A percentile compares a stretch with the other conserved stretches of the same genome.
These are phyloP conservation scores for Drosophila lacicola DNA, from an alignment of 2,888 invertebrate genomes.

Conservation along the genomic window DNA sequence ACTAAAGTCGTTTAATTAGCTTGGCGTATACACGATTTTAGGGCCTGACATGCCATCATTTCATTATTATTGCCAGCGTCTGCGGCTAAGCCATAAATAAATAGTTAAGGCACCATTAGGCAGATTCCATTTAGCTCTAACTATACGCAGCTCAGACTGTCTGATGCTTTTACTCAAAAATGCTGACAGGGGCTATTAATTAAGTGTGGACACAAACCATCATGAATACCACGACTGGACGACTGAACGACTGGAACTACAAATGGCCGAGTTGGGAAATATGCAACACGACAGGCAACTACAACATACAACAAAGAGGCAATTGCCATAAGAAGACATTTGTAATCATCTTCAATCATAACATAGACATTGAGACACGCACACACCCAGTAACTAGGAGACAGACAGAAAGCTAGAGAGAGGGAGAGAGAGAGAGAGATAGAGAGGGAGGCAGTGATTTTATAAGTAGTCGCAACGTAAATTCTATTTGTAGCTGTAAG, in stretches of 20 bases:
- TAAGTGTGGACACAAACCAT: conserved; percentile 61
- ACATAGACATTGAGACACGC: conserved; percentile 62
- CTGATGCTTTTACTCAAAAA: conserved; percentile 72
- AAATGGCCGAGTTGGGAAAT: conserved; percentile 54
- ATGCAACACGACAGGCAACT: conserved; percentile 34
- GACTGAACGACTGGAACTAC: conserved; percentile 24
- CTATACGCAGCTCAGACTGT: conserved; percentile 46
- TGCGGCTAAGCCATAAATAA: conserved; percentile 46
- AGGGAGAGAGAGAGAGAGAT: conserved; percentile 1
- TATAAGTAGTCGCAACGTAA: conserved; percentile 30
- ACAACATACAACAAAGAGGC: conserved; percentile 27
- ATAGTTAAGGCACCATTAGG: conserved; percentile 63
- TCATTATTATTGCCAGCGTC: conserved; percentile 33
- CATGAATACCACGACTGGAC: conserved; percentile 18
- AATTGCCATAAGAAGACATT: conserved; percentile 77
- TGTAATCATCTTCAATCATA: conserved; percentile 80
- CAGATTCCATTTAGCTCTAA: conserved; percentile 55
- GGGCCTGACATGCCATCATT: conserved; percentile 26
- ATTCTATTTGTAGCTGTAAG: conserved; percentile 40
- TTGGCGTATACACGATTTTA: conserved; percentile 10
- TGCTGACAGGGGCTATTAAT: conserved; percentile 78
- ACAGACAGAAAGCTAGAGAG: background rate
- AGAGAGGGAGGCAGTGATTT: conserved; percentile 7
- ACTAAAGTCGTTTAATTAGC: conserved; percentile 56
- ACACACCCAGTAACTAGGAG: conserved; percentile 34